Evolutionary conservation across 2,113 vertebrate species (phyloP), one percentile per base, ranked within the genome.

Genomic region (Colaptes auratus): DNA sequence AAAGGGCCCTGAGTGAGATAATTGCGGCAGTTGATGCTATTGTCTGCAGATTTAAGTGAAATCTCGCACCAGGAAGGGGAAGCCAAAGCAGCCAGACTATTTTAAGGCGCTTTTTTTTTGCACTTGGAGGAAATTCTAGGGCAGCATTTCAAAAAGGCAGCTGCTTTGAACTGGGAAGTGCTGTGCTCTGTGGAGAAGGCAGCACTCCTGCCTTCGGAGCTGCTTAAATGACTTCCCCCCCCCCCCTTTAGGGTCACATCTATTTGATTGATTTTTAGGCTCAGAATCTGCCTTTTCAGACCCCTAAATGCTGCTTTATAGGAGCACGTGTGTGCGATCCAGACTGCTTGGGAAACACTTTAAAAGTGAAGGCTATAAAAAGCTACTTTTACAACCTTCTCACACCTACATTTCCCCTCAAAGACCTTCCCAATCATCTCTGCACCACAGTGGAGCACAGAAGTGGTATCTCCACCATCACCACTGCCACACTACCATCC

Each of bases 81-180:
- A 94, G 73, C 92, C 94, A 92, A 89, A 92, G 5, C 50, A 84
- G 59, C 84, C 83, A 93, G 78, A 52, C 83, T 95, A 94, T 96
- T 97, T 93, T 94, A 80, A 96, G 61, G 52, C 35, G 5, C 90
- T 93, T 69, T 69, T 44, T 91, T 93, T 69, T 69, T 94, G 82
- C 89, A 85, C 86, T 92, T 91, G 76, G 89, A 91, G 93, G 89
- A 97, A 97, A 97, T 95, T 92, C 63, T 94, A 69, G 95, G 95
- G 84, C 87, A 96, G 71, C 50, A 42, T 72, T 93, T 96, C 79
- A 96, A 95, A 75, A 95, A 95, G 69, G 86, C 89, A 92, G 86
- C 66, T 88, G 86, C 65, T 96, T 96, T 96, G 86, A 91, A 96
- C 86, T 56, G 78, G 83, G 74, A 94, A 93, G 79, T 15, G 10